phyloP scores from a whole-genome alignment of 1,140 invertebrate genomes.

The Chelonus insularis region DNA sequence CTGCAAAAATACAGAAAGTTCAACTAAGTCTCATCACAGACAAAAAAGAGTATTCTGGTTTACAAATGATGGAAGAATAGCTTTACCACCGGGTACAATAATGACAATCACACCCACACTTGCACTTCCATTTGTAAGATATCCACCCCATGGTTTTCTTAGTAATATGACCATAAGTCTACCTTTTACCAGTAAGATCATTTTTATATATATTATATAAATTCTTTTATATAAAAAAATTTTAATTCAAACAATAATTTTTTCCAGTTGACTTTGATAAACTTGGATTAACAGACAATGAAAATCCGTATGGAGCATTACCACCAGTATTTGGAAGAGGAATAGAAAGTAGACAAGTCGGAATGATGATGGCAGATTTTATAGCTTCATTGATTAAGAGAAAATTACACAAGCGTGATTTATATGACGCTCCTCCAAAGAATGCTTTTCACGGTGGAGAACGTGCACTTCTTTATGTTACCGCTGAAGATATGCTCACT shows the following conservation, averaged over 20 bases:
- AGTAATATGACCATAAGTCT: constrained; percentile 83
- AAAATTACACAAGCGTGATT: constrained; percentile 65
- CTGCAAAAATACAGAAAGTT: constrained; percentile 1
- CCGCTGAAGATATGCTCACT: constrained; percentile 73
- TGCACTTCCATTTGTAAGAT: constrained; percentile 78
- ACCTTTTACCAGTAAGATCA: constrained; percentile 81
- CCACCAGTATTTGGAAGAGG: constrained; percentile 73
- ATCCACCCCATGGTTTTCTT: constrained; percentile 81
- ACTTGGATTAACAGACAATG: constrained; percentile 79
- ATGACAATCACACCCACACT: constrained; percentile 79
- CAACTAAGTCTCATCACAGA: constrained; percentile 64
- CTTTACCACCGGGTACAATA: constrained; percentile 77
- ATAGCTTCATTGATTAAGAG: constrained; percentile 71
- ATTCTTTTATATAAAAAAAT: no score
- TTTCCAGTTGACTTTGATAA: constrained; percentile 80
- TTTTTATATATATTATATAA: no score
- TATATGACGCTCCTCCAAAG: constrained; percentile 48
- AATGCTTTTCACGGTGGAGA: constrained; percentile 76
- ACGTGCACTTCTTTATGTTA: constrained; percentile 72
- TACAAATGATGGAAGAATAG: constrained; percentile 78
- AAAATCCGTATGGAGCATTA: constrained; percentile 80
- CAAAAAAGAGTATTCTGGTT: constrained; percentile 82
- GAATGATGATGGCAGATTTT: constrained; percentile 70
- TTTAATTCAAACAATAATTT: constrained; percentile 12
- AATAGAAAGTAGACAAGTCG: constrained; percentile 70